Conservation (phyloP, 2,113 vertebrate genomes). For the Phoxinus phoxinus region DNA sequence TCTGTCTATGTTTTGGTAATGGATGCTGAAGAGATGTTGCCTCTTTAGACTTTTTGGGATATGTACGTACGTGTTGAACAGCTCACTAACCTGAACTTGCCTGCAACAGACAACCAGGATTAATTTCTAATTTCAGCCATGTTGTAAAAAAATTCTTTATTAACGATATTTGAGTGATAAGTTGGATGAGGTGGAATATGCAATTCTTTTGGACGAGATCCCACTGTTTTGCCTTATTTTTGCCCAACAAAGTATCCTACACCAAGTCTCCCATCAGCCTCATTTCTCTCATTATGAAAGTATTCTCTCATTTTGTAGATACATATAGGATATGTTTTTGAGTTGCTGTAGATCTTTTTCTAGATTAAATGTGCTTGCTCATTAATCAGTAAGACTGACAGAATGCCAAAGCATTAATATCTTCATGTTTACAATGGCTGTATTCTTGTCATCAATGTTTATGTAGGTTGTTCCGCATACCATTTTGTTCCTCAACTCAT, state of each 20-base stretch:
- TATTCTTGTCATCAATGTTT: background rate
- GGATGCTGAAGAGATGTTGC: background rate
- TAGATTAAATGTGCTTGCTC: background rate
- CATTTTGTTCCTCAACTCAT: constrained; percentile 12
- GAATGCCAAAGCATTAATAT: background rate
- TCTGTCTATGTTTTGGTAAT: constrained; percentile 45
- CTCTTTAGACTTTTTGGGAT: background rate
- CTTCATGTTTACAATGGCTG: background rate
- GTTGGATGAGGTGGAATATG: constrained; percentile 8
- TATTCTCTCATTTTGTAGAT: background rate
- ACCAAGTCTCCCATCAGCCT: background rate
- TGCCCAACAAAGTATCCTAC: background rate
- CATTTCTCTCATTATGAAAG: background rate
- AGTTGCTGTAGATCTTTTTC: background rate
- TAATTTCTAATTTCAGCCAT: background rate
- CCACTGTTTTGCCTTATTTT: background rate
- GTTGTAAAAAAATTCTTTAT: background rate
- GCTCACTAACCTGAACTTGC: background rate
- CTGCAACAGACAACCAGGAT: background rate
- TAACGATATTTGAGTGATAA: background rate
- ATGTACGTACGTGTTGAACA: background rate
- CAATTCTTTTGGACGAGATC: background rate
- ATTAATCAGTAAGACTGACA: background rate
- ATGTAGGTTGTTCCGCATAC: background rate
- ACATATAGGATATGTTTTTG: background rate